A percentile compares a stretch with the other conserved stretches of the same genome.
Evolutionary conservation across 2,888 invertebrate species (phyloP).

Genomic region (Colostygia pectinataria): DNA sequence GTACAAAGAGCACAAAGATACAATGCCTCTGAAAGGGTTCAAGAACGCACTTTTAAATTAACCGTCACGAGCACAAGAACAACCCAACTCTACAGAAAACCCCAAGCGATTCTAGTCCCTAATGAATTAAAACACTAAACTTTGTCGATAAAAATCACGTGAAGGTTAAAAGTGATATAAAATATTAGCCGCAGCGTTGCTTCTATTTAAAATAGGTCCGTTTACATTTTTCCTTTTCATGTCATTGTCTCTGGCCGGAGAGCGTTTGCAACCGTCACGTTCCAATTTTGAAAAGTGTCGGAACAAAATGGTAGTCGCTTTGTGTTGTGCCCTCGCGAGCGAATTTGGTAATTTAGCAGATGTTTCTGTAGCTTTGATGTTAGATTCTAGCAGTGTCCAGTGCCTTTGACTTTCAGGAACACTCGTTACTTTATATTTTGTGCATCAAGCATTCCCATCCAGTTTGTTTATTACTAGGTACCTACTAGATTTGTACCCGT

Average conservation of each 20-base stretch:
- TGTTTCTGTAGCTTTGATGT: conserved; percentile 72
- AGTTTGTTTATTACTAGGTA: neutral
- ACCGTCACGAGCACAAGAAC: conserved; percentile 58
- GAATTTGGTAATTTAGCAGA: conserved; percentile 78
- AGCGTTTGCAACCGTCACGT: conserved; percentile 83
- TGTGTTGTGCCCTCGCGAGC: conserved; percentile 65
- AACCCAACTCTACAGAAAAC: conserved; percentile 46
- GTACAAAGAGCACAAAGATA: conserved; percentile 83
- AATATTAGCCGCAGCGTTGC: conserved; percentile 66
- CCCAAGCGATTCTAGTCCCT: conserved; percentile 54
- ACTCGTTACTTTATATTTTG: conserved; percentile 12
- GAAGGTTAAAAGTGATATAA: conserved; percentile 55
- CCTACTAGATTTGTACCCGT: too few relatives aligned
- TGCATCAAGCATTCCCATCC: neutral
- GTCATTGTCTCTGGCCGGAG: conserved; percentile 80
- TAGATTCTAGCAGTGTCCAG: conserved; percentile 36
- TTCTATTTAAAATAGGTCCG: conserved; percentile 79
- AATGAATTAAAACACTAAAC: conserved; percentile 18
- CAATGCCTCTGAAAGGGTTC: conserved; percentile 84
- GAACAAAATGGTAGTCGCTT: conserved; percentile 82
- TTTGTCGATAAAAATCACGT: conserved; percentile 45
- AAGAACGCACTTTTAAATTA: conserved; percentile 84
- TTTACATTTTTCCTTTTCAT: conserved; percentile 83
- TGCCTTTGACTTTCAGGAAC: conserved; percentile 29
- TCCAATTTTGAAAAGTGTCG: conserved; percentile 83